Conservation (phyloP, 2,113 vertebrate genomes). For the Hydropotes inermis region DNA sequence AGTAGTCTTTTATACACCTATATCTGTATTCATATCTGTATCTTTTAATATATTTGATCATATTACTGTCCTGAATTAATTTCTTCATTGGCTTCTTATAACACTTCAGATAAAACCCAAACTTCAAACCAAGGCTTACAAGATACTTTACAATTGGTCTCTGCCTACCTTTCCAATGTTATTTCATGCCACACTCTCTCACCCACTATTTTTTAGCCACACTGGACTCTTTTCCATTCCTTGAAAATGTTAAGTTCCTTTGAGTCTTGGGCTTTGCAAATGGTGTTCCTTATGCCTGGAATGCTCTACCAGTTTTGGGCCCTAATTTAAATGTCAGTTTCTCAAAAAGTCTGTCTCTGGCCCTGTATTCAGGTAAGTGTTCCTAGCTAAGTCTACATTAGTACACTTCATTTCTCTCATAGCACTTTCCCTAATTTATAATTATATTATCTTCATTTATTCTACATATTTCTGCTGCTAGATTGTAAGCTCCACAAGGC, state of each 20-base stretch:
- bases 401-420: neutral
- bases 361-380: neutral
- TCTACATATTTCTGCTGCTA: neutral
- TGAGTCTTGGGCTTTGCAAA: neutral
- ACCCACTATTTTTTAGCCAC: neutral
- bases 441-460: neutral
- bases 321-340: neutral
- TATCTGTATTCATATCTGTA: neutral
- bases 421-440: neutral
- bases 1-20: neutral
- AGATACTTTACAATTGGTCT: neutral
- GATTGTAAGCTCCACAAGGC: neutral
- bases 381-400: neutral
- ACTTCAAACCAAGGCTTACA: neutral
- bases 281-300: neutral
- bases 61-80: neutral
- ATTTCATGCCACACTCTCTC: neutral
- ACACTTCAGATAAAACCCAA: neutral
- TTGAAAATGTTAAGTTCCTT: constrained; percentile 25
- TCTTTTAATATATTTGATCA: neutral
- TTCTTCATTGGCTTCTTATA: neutral
- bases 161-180: neutral
- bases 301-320: neutral
- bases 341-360: neutral
- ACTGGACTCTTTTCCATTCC: neutral